A percentile compares a stretch with the other conserved stretches of the same genome.
Conservation (phyloP, 2,113 vertebrate species). For the Anhinga rufa region DNA sequence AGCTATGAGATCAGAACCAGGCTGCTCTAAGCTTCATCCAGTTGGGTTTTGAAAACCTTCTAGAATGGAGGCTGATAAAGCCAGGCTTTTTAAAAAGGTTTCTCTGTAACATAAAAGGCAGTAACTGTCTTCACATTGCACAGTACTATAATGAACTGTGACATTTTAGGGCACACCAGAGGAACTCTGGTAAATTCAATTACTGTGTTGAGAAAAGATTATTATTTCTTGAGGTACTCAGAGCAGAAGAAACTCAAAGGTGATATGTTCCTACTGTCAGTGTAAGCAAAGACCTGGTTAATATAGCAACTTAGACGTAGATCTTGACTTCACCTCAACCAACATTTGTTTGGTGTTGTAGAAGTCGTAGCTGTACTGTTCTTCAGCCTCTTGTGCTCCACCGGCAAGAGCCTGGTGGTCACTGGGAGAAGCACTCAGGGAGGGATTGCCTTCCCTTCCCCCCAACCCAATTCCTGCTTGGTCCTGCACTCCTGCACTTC, state of each 20-base stretch:
- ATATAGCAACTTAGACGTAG: not conserved
- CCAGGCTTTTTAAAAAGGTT: not conserved
- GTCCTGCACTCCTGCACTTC: not conserved
- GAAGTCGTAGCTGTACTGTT: not conserved
- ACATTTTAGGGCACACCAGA: not conserved
- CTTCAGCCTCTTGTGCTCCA: not conserved
- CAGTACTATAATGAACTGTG: not conserved
- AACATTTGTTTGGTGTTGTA: not conserved
- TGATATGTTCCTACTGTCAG: not conserved
- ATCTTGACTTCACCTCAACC: not conserved
- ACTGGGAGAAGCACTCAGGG: not conserved
- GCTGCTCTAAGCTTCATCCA: not conserved
- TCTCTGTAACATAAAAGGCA: not conserved
- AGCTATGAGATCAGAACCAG: not conserved
- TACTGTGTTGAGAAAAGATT: not conserved
- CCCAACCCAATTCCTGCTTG: not conserved
- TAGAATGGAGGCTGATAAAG: not conserved
- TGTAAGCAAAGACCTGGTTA: not conserved
- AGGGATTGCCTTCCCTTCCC: not conserved
- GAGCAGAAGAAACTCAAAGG: not conserved
- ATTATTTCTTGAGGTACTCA: not conserved
- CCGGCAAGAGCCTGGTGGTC: not conserved
- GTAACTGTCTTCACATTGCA: not conserved
- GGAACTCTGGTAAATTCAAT: not conserved
- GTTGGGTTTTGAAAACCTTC: not conserved